Percentiles rank a stretch among this genome's conserved stretches.
Evolutionary conservation across 2,113 vertebrate species (phyloP).

Genomic region (Octodon degus): DNA sequence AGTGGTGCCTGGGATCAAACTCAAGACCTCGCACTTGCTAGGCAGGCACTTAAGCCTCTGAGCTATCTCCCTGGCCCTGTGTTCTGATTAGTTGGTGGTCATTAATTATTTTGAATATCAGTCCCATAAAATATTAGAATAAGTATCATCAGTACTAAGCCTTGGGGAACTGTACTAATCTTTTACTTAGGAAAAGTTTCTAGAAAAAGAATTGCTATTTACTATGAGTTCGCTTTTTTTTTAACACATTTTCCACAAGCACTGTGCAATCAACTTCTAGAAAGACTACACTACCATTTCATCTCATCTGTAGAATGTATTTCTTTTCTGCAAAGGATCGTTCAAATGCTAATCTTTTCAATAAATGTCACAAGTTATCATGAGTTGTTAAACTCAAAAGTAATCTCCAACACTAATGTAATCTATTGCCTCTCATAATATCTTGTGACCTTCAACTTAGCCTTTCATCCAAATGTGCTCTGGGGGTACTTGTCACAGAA

Average conservation of each 20-base stretch:
- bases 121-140: not conserved
- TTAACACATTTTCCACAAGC: not conserved
- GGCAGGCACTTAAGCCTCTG: no score
- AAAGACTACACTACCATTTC: not conserved
- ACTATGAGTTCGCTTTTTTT: not conserved
- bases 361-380: constrained; percentile 24
- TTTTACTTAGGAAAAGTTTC: not conserved
- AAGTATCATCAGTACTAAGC: not conserved
- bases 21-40: no score
- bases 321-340: constrained; percentile 10
- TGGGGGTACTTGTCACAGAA: not conserved
- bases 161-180: not conserved
- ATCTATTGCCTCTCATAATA: not conserved
- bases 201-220: not conserved
- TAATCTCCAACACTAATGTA: not conserved
- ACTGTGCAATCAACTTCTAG: not conserved
- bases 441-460: fast-evolving
- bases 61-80: no score
- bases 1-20: no score
- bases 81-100: not conserved
- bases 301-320: not conserved
- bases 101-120: not conserved
- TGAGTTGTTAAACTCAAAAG: constrained; percentile 21
- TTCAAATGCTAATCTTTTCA: constrained; percentile 27
- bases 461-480: not conserved